Evolutionary conservation across 2,888 invertebrate species (phyloP).

Genomic region (Trachelus stipa): DNA sequence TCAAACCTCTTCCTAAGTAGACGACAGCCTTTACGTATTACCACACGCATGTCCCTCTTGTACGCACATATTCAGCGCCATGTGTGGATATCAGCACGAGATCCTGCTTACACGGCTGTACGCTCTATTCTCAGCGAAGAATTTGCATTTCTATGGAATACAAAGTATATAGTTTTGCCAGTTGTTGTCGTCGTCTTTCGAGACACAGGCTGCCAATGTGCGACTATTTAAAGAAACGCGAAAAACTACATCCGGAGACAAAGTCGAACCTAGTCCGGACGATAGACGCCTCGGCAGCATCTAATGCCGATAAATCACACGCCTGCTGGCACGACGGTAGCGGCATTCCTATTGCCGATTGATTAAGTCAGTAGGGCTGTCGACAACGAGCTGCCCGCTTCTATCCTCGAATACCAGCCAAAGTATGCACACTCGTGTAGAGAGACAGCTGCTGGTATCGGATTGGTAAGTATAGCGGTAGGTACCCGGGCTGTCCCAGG

Average conservation of each 20-base stretch:
- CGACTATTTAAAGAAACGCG: background rate
- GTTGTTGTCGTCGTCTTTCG: background rate
- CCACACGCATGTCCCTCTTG: background rate
- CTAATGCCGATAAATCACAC: slow-evolving; percentile 42
- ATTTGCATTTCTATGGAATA: slow-evolving; percentile 17
- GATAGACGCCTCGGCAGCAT: background rate
- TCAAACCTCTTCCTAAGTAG: background rate
- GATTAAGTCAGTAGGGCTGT: slow-evolving; percentile 43
- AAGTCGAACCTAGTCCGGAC: background rate
- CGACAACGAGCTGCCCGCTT: slow-evolving; percentile 27
- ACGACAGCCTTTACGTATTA: background rate
- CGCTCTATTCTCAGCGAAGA: slow-evolving; percentile 4
- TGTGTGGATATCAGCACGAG: background rate
- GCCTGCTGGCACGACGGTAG: slow-evolving; percentile 30
- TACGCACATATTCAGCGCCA: background rate
- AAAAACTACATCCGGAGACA: background rate
- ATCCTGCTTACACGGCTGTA: background rate
- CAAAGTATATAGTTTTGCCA: background rate
- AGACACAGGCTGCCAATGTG: background rate
- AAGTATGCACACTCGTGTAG: background rate
- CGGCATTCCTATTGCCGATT: slow-evolving; percentile 43
- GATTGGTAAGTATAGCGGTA: background rate
- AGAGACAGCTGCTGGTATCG: background rate
- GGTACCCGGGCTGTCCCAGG: background rate
- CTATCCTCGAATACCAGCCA: slow-evolving; percentile 8